Conservation (phyloP, 2,888 invertebrate genomes). For the Halictus quadricinctus region DNA sequence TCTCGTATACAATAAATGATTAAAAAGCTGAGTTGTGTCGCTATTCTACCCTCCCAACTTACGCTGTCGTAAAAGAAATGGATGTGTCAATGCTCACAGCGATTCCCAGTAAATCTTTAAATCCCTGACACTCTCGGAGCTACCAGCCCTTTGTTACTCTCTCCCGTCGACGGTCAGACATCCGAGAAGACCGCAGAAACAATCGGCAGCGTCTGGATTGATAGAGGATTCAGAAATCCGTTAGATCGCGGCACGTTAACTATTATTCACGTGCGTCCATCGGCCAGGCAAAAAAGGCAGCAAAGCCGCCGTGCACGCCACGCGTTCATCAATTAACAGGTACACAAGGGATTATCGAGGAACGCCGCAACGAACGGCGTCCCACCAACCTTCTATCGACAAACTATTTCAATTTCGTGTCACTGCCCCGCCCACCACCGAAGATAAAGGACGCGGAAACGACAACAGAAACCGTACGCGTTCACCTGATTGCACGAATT, state of each 20-base stretch:
- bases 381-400: conserved; percentile 22
- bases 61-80: not conserved
- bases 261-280: conserved; percentile 27
- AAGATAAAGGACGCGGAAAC: not conserved
- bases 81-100: not conserved
- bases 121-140: not conserved
- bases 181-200: not conserved
- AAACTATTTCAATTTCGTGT: conserved; percentile 50
- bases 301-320: not conserved
- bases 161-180: not conserved
- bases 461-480: conserved; percentile 23
- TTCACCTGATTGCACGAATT: conserved; percentile 67
- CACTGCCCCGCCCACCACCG: not conserved
- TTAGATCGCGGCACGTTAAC: conserved; percentile 12
- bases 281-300: not conserved
- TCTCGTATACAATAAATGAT: too few species aligned
- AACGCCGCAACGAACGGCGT: conserved; percentile 14
- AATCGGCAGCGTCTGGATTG: not conserved
- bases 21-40: not conserved
- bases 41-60: not conserved
- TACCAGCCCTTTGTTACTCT: not conserved
- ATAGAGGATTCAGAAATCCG: conserved; percentile 1
- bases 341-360: conserved; percentile 32
- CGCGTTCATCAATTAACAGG: conserved; percentile 31
- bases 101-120: not conserved